Evolutionary conservation across 1,140 invertebrate species (phyloP).

Genomic region (Ylistrum balloti): DNA sequence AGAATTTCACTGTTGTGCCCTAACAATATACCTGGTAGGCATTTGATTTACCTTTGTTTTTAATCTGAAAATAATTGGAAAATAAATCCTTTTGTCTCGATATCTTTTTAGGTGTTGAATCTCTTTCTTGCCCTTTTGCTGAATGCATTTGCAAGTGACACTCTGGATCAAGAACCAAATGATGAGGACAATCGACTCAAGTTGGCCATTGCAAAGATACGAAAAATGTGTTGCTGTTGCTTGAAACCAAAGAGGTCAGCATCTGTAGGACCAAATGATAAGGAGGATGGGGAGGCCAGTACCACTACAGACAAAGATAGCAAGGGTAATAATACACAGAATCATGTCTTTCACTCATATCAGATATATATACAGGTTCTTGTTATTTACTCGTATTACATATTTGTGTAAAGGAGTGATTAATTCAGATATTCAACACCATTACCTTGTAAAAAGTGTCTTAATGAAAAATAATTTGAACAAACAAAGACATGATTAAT

Average conservation of each 20-base stretch:
- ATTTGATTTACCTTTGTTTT: slow-evolving; percentile 1
- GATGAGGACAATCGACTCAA: slow-evolving; percentile 70
- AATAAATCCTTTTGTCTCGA: not conserved
- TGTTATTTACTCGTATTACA: too few relatives aligned
- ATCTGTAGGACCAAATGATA: slow-evolving; percentile 93
- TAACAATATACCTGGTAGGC: too few relatives aligned
- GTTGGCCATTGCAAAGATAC: slow-evolving; percentile 68
- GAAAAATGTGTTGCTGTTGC: slow-evolving; percentile 71
- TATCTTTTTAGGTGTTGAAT: slow-evolving; percentile 93
- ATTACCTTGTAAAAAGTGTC: too few relatives aligned
- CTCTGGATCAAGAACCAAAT: slow-evolving; percentile 60
- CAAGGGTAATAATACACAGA: slow-evolving; percentile 53
- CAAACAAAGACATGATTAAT: too few relatives aligned
- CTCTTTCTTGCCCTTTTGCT: slow-evolving; percentile 99
- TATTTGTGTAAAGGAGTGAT: too few relatives aligned
- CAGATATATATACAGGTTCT: too few relatives aligned
- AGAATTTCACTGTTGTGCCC: too few relatives aligned
- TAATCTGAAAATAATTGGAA: not conserved
- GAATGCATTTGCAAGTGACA: slow-evolving; percentile 95
- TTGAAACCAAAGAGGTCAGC: slow-evolving; percentile 85
- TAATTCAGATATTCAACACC: too few relatives aligned
- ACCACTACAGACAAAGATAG: slow-evolving; percentile 15
- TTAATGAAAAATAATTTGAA: too few relatives aligned
- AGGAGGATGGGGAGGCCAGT: slow-evolving; percentile 76
- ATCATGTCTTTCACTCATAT: too few relatives aligned